Evolutionary conservation across 2,113 vertebrate genomes (phyloP).

Genomic region (Arothron firmamentum): DNA sequence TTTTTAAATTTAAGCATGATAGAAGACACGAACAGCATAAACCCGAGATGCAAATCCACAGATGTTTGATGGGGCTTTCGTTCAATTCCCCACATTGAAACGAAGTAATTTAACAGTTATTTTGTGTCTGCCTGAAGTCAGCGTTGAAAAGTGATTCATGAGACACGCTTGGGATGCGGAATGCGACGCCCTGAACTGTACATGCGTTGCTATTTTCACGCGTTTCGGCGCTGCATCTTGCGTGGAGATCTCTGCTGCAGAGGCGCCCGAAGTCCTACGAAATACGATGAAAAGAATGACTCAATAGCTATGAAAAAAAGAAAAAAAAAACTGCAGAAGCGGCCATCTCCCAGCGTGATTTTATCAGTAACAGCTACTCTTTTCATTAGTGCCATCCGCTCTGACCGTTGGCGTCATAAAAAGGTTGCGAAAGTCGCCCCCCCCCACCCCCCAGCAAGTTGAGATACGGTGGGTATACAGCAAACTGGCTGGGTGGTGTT

Average conservation of each 20-base stretch:
- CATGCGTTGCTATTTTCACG: slow-evolving; percentile 55
- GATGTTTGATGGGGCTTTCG: no score
- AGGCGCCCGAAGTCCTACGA: slow-evolving; percentile 43
- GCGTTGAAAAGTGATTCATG: slow-evolving; percentile 37
- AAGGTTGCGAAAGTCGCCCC: not conserved
- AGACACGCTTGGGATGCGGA: not conserved
- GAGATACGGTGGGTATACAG: slow-evolving; percentile 39
- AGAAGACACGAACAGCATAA: no score
- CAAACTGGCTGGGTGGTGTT: slow-evolving; percentile 21
- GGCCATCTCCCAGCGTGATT: no score
- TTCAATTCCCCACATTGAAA: no score
- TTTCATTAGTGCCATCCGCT: no score
- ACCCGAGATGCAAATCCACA: no score
- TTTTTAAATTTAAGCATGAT: no score
- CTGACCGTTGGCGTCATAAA: not conserved
- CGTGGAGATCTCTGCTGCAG: slow-evolving; percentile 50
- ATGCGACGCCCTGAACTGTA: slow-evolving; percentile 56
- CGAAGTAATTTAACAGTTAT: no score
- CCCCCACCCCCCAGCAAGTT: slow-evolving; percentile 50
- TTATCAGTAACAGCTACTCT: no score
- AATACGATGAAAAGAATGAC: slow-evolving; percentile 40
- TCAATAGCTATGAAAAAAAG: slow-evolving; percentile 19
- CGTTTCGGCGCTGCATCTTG: slow-evolving; percentile 53
- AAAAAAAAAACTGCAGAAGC: no score
- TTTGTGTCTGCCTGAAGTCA: not conserved